These are phyloP conservation scores for Rugalucina vietnamica DNA, from an alignment of 2,888 invertebrate genomes.

Conservation along the genomic window DNA sequence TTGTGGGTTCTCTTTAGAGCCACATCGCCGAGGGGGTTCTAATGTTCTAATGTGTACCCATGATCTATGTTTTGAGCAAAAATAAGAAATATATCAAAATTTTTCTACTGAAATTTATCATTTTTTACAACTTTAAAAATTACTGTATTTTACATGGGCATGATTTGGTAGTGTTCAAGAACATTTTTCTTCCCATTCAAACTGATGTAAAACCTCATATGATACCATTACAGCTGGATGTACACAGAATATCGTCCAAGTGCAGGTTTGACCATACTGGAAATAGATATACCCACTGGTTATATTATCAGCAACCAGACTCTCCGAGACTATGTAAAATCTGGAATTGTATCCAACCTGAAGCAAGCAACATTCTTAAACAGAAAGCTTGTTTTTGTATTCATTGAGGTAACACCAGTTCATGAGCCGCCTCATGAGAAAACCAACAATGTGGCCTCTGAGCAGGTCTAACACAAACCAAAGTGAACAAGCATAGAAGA, in stretches of 20 bases:
- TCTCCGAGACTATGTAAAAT: background rate
- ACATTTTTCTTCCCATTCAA: no score
- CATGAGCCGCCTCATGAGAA: background rate
- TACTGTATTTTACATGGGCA: no score
- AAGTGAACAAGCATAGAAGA: background rate
- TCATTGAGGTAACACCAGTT: background rate
- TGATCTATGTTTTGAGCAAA: no score
- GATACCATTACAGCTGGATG: background rate
- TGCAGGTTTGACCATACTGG: background rate
- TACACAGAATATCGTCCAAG: background rate
- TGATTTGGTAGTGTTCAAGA: no score
- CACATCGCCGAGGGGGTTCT: no score
- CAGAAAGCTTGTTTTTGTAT: background rate
- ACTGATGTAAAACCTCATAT: no score
- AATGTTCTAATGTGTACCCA: no score
- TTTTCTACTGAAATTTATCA: no score
- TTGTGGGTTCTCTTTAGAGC: no score
- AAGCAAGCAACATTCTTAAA: background rate
- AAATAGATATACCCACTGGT: background rate
- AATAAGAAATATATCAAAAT: no score
- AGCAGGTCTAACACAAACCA: background rate
- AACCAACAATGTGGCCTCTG: background rate
- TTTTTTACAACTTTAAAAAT: no score
- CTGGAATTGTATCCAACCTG: background rate
- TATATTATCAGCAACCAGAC: background rate